These are phyloP conservation scores for Brachyalestes nurse DNA, from an alignment of 2,797 vertebrate species.

Conservation along the genomic window DNA sequence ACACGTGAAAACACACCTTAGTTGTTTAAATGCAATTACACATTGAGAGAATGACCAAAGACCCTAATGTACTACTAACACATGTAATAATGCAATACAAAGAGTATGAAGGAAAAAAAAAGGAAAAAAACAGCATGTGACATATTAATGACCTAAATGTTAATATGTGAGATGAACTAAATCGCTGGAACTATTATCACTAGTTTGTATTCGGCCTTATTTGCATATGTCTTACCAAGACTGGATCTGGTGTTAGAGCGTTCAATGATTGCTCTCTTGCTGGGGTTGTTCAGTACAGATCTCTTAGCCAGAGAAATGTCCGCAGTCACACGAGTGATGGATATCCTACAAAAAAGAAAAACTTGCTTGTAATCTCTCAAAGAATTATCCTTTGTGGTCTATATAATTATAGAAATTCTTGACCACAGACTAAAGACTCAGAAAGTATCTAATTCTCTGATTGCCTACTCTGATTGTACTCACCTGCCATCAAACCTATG, in stretches of 20 bases:
- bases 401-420: not conserved
- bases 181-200: not conserved
- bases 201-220: not conserved
- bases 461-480: conserved; percentile 62
- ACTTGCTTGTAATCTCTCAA: not conserved
- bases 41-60: not conserved
- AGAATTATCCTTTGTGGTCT: not conserved
- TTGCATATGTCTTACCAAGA: conserved; percentile 81
- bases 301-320: conserved; percentile 98
- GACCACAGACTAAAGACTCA: not conserved
- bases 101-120: too few relatives aligned
- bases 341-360: conserved; percentile 83
- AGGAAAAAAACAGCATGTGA: not conserved
- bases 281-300: conserved; percentile 97
- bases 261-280: conserved; percentile 97
- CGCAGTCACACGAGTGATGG: conserved; percentile 96
- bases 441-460: not conserved
- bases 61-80: not conserved
- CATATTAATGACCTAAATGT: not conserved
- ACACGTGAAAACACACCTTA: conserved; percentile 9
- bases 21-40: conserved; percentile 8
- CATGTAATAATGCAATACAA: not conserved
- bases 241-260: conserved; percentile 97
- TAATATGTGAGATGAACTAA: not conserved
- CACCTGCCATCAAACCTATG: conserved; percentile 99